Conservation (phyloP, 1,140 invertebrate species). For the Orius insidiosus region DNA sequence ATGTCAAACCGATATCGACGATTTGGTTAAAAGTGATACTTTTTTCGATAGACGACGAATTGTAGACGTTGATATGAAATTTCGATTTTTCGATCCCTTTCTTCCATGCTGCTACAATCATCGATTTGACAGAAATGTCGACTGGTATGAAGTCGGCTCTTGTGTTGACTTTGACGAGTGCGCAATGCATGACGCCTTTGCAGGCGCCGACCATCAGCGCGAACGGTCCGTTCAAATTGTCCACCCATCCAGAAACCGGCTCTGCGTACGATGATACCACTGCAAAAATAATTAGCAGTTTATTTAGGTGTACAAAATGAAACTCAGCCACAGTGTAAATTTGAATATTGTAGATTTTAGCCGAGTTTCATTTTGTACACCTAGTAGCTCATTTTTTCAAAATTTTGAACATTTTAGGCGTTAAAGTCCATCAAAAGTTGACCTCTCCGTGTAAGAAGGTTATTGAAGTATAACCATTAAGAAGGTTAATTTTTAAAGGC, state of each 20-base stretch:
- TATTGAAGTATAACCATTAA: too few relatives aligned
- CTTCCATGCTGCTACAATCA: conserved; percentile 76
- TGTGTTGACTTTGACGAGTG: conserved; percentile 1
- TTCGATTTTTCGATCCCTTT: conserved; percentile 36
- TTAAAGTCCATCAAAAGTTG: too few relatives aligned
- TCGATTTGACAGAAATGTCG: conserved; percentile 82
- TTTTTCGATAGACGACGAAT: conserved; percentile 29
- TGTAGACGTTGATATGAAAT: conserved; percentile 45
- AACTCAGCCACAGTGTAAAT: too few relatives aligned
- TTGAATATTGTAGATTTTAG: too few relatives aligned
- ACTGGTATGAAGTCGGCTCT: conserved; percentile 45
- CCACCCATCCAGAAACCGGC: conserved; percentile 76
- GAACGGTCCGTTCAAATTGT: conserved; percentile 93
- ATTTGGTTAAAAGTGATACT: conserved; percentile 72
- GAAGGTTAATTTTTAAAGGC: too few relatives aligned
- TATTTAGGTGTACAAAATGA: too few relatives aligned
- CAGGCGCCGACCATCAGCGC: conserved; percentile 66
- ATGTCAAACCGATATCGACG: conserved; percentile 47
- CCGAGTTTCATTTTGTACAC: too few relatives aligned
- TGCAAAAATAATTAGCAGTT: too few relatives aligned
- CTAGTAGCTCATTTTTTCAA: too few relatives aligned
- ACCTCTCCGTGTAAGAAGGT: too few relatives aligned
- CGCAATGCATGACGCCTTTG: conserved; percentile 59
- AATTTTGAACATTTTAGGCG: too few relatives aligned
- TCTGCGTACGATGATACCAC: conserved; percentile 51